A percentile compares a stretch with the other conserved stretches of the same genome.
Evolutionary conservation across 2,888 invertebrate genomes (phyloP).

Genomic region (Limnephilus marmoratus): DNA sequence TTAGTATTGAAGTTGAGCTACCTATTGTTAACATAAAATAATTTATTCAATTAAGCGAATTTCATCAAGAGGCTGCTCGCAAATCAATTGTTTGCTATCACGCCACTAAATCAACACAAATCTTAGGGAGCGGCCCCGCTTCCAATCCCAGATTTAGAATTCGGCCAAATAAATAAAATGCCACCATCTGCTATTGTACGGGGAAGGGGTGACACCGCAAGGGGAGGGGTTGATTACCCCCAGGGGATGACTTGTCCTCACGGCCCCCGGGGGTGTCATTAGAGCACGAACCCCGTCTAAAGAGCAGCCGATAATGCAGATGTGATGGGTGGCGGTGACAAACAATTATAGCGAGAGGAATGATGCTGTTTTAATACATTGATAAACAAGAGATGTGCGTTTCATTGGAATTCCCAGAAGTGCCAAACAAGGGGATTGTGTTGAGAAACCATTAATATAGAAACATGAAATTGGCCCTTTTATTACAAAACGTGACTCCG

Average conservation of each 20-base stretch:
- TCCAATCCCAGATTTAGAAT: conserved; percentile 57
- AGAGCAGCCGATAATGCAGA: conserved; percentile 38
- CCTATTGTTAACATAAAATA: background rate
- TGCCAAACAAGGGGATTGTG: background rate
- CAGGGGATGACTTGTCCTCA: conserved; percentile 48
- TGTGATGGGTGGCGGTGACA: conserved; percentile 38
- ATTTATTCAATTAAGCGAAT: background rate
- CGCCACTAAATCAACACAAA: conserved; percentile 21
- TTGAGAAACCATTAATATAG: background rate
- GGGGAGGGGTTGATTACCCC: conserved; percentile 58
- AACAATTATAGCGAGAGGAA: conserved; percentile 18
- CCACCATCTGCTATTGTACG: conserved; percentile 63
- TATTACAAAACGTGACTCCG: background rate
- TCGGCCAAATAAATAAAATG: conserved; percentile 62
- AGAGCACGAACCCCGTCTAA: background rate
- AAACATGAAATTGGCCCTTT: background rate
- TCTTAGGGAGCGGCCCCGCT: conserved; percentile 66
- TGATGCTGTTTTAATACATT: background rate
- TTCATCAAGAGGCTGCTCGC: background rate
- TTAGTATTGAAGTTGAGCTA: background rate
- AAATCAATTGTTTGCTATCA: conserved; percentile 3
- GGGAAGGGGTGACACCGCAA: conserved; percentile 53
- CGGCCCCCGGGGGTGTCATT: conserved; percentile 33
- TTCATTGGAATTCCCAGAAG: background rate
- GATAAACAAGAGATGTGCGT: background rate